Base-by-base conservation (phyloP, 2,888 invertebrate genomes). In the Morpho deidamia region DNA sequence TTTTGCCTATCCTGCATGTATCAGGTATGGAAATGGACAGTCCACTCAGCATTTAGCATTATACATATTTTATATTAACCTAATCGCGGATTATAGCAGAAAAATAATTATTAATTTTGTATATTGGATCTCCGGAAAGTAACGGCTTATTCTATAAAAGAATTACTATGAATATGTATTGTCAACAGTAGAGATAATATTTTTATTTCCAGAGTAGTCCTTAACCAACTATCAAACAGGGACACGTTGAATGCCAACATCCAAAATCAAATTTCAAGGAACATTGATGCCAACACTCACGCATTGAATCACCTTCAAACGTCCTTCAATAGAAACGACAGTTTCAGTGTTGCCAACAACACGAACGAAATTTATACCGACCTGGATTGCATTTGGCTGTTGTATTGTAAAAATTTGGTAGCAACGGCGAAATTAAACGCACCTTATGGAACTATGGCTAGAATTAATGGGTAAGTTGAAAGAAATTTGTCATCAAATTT, bases 321-420 rank as follows among this genome's bases (percentile, higher is more conserved):
- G 35, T 79, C 83, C 9, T 82, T 67, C 68, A 72, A 69, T 53
- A 64, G 55, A 14, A 60, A 55, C 48, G 70, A 69, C 61, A 71
- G 65, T 50, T 34, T 57, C 55, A 65, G 68, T 70, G 72, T 58
- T 72, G 69, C 71, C 70, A 77, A 55, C 60, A 49, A 53, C 1
- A 64, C 68, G 51, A 63, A 55, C 8, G 62, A 60, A 32, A 60
- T 66, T 54, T 83, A 76, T 56, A 87, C 87, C 0, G 88, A 90
- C 35, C 63, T 92, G 63, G 92, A 92, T 64, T 92, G 92, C 59
- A 83, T 92, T 10, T 92, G 92, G 92, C 73, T 91, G 52, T 67
- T 92, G 44, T 92, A 92, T 66, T 92, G 92, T 65, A 76, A 83
- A 49, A 92, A 92, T 72, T 72, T 92, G 53, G 90, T 83, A 7